phyloP scores from a whole-genome alignment of 2,797 vertebrate genomes.

The Spondyliosoma cantharus region DNA sequence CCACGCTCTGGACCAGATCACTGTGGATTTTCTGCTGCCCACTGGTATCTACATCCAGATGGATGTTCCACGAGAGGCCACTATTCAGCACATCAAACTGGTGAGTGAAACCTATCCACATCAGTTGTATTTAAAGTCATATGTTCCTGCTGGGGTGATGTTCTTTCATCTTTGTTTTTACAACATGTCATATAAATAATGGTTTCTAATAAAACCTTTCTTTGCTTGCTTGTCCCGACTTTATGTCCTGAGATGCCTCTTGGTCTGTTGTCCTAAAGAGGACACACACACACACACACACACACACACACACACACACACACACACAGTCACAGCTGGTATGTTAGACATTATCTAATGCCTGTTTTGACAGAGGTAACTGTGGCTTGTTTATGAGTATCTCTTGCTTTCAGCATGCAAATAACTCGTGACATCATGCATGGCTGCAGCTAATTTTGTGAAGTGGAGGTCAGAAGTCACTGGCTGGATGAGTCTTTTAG shows the following conservation, averaged over 20 bases:
- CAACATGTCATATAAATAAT: neutral
- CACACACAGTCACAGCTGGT: slow-evolving; percentile 14
- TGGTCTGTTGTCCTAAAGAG: slow-evolving; percentile 5
- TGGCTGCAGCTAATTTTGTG: slow-evolving; percentile 25
- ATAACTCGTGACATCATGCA: slow-evolving; percentile 46
- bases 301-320: neutral
- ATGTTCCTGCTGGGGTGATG: neutral
- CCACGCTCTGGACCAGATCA: slow-evolving; percentile 89
- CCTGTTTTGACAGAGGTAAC: slow-evolving; percentile 53
- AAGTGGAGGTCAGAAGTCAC: slow-evolving; percentile 16
- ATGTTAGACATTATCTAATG: slow-evolving; percentile 60
- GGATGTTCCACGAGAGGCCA: slow-evolving; percentile 95
- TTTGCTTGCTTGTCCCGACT: neutral
- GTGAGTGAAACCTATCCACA: slow-evolving; percentile 76
- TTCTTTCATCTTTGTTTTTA: neutral
- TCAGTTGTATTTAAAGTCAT: neutral
- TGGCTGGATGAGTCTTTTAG: neutral
- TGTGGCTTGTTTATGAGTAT: slow-evolving; percentile 39
- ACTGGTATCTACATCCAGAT: slow-evolving; percentile 98
- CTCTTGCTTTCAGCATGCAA: slow-evolving; percentile 34
- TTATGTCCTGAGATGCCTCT: neutral
- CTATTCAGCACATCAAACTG: slow-evolving; percentile 97
- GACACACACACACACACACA: slow-evolving; percentile 18
- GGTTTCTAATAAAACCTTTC: neutral
- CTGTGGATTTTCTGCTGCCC: slow-evolving; percentile 96